Percentiles rank a stretch among this genome's conserved stretches.
phyloP scores from a whole-genome alignment of 37 sponge, comb jelly and placozoan species.

The Oscarella lobularis region DNA sequence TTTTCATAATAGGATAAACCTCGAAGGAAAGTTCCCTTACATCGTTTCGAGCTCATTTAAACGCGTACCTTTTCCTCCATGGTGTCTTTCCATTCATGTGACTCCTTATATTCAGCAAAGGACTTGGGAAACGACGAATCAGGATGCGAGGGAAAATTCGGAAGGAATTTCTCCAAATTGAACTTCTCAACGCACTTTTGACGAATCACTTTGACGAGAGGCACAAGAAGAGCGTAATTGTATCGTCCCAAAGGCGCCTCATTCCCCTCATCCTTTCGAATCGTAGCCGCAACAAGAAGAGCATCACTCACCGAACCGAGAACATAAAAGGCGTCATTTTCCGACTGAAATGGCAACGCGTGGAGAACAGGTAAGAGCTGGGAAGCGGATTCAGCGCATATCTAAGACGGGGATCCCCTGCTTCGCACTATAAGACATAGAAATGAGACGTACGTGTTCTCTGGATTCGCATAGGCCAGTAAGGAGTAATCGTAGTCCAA shows the following conservation, averaged over 20 bases:
- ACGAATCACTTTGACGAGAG: too few species aligned
- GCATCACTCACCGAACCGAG: not conserved
- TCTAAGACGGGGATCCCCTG: too few species aligned
- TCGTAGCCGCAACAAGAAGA: not conserved
- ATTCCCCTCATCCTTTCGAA: not conserved
- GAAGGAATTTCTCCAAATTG: not conserved
- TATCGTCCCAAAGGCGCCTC: too few species aligned
- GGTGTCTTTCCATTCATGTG: constrained; percentile 39
- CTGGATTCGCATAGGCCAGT: not conserved
- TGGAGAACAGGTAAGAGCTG: not conserved
- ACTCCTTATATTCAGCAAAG: not conserved
- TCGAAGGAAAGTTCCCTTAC: not conserved
- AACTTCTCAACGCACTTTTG: too few species aligned
- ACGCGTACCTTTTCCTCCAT: constrained; percentile 28
- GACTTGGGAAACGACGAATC: not conserved
- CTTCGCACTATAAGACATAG: too few species aligned
- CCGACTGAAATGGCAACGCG: not conserved
- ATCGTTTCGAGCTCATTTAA: too few species aligned
- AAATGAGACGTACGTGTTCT: not conserved
- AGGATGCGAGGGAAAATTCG: not conserved
- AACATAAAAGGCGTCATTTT: not conserved
- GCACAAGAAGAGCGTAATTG: too few species aligned
- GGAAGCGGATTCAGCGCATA: not conserved
- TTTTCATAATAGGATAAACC: not conserved
- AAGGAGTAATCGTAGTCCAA: not conserved